Evolutionary conservation across 2,888 invertebrate species (phyloP).

Genomic region (Ophion slaviceki): DNA sequence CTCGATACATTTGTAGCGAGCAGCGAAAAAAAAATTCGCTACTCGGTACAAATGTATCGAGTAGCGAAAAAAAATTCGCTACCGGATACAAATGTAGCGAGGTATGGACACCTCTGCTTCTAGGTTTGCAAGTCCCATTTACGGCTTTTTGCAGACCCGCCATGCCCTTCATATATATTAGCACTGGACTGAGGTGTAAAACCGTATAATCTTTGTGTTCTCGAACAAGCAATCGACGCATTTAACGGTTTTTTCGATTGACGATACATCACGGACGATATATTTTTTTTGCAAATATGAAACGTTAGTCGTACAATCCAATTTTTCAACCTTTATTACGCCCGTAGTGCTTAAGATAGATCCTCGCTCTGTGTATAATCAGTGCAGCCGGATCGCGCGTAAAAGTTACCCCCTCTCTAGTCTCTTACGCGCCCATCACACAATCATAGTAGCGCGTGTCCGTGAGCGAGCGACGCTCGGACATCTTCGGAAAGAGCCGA

Average conservation of each 20-base stretch:
- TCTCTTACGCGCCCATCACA: no score
- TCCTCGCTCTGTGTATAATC: constrained; percentile 44
- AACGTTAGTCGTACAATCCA: constrained; percentile 46
- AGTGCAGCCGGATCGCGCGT: no score
- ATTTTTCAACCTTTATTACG: constrained; percentile 16
- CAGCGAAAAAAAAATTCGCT: no score
- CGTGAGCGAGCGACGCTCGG: no score
- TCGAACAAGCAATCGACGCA: neutral
- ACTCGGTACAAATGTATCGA: no score
- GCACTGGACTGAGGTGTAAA: neutral
- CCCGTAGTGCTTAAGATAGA: constrained; percentile 26
- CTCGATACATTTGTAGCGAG: no score
- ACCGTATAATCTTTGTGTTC: neutral
- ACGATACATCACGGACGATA: neutral
- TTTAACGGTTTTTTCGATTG: neutral
- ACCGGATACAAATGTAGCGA: no score
- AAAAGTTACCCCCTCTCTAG: no score
- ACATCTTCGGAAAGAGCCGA: no score
- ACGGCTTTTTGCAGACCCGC: constrained; percentile 11
- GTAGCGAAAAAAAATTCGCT: no score
- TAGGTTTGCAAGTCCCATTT: neutral
- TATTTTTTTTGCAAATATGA: neutral
- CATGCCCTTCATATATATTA: neutral
- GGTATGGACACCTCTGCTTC: no score
- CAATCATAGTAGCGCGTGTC: no score